These are phyloP conservation scores for Dyspetes luteomarginatus DNA, from an alignment of 2,888 invertebrate species.

Conservation along the genomic window DNA sequence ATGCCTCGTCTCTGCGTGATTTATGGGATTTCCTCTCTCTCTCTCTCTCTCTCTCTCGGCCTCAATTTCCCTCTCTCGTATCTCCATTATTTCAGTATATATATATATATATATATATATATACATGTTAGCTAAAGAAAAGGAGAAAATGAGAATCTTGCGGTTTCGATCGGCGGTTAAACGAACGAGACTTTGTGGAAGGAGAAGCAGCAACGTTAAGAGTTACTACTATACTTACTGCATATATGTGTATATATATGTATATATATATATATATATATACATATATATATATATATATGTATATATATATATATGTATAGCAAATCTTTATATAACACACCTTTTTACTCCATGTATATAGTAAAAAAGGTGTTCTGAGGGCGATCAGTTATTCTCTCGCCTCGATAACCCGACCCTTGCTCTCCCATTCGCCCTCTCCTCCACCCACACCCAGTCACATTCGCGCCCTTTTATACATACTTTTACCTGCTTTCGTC, in stretches of 20 bases:
- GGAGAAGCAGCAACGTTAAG: slow-evolving; percentile 31
- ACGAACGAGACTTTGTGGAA: slow-evolving; percentile 14
- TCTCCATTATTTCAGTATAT: neutral
- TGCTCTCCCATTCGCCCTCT: slow-evolving; percentile 29
- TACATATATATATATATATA: slow-evolving; percentile 13
- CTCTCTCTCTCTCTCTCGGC: neutral
- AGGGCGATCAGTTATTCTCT: slow-evolving; percentile 69
- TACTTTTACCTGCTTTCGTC: slow-evolving; percentile 18
- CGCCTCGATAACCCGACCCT: slow-evolving; percentile 65
- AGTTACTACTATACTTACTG: slow-evolving; percentile 50
- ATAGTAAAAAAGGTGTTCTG: slow-evolving; percentile 57
- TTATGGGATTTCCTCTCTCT: slow-evolving; percentile 37
- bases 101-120: neutral
- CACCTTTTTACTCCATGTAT: too few species aligned
- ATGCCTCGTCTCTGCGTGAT: slow-evolving; percentile 37
- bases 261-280: slow-evolving; percentile 33
- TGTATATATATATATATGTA: slow-evolving; percentile 32
- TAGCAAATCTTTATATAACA: too few species aligned
- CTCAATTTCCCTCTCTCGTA: neutral
- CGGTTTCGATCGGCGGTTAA: slow-evolving; percentile 55
- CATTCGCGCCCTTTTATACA: neutral
- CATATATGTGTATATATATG: slow-evolving; percentile 24
- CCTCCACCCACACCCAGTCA: neutral
- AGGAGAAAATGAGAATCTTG: slow-evolving; percentile 28
- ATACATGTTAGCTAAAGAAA: neutral